Conservation (phyloP, 2,113 vertebrate genomes). For the Leptosomus discolor region DNA sequence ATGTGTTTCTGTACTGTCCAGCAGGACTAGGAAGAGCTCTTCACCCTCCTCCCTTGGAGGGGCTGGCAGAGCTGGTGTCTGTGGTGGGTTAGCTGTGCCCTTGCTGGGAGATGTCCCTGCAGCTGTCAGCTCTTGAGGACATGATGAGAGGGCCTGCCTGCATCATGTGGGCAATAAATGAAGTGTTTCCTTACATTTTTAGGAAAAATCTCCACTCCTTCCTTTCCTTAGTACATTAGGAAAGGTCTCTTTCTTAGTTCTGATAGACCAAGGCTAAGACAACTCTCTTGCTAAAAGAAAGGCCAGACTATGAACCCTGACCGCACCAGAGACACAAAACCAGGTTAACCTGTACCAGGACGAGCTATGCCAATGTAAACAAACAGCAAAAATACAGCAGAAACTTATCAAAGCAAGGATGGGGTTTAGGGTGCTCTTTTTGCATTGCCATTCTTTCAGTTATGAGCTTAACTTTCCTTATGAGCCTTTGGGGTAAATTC, state of each 20-base stretch:
- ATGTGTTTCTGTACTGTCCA: rapidly evolving
- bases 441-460: rapidly evolving
- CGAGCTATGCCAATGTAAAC: neutral
- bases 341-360: neutral
- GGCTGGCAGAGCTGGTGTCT: neutral
- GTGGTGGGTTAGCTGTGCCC: neutral
- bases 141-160: neutral
- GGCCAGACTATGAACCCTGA: neutral
- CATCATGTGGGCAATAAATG: rapidly evolving
- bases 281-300: neutral
- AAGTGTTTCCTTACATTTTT: neutral
- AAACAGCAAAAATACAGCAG: neutral
- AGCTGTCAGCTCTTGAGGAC: neutral
- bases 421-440: neutral
- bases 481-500: neutral
- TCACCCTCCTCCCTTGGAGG: neutral
- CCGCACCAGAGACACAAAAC: neutral
- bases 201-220: neutral
- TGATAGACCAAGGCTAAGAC: neutral
- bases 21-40: neutral
- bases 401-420: neutral
- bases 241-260: neutral
- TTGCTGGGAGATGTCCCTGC: neutral
- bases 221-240: neutral
- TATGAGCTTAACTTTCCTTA: neutral